phyloP scores from a whole-genome alignment of 1,140 invertebrate genomes.

The Tetramorium alpestre region DNA sequence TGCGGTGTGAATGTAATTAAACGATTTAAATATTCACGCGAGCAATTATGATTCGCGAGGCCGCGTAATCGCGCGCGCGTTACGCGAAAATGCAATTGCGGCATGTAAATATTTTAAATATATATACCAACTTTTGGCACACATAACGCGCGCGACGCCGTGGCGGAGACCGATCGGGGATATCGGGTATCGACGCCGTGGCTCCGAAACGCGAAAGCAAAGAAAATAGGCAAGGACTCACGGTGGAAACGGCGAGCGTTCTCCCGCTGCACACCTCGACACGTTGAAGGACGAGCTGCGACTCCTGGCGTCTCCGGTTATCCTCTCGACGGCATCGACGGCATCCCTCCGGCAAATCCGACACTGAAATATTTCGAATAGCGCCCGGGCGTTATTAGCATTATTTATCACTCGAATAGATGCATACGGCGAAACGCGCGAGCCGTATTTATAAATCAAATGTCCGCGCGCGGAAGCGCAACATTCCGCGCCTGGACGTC shows the following conservation, averaged over 20 bases:
- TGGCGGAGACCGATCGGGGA: neutral
- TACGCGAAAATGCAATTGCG: conserved; percentile 9
- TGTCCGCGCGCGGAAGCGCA: conserved; percentile 44
- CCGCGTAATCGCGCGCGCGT: neutral
- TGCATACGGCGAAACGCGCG: conserved; percentile 11
- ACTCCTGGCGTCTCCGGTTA: conserved; percentile 27
- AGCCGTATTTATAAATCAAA: conserved; percentile 59
- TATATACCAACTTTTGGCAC: neutral
- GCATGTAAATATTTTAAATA: conserved; percentile 30
- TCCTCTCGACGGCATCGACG: neutral
- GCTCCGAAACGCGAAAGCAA: neutral
- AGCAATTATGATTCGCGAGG: conserved; percentile 27
- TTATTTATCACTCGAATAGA: conserved; percentile 56
- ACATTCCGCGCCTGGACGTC: conserved; percentile 6
- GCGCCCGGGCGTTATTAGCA: conserved; percentile 38
- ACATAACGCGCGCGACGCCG: too few species aligned
- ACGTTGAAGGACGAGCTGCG: conserved; percentile 19
- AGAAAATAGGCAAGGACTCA: neutral
- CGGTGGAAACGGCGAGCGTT: too few species aligned
- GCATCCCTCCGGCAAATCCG: conserved; percentile 38
- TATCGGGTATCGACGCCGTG: neutral
- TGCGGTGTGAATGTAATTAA: conserved; percentile 40
- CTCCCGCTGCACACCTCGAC: neutral
- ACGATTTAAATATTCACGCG: conserved; percentile 55
- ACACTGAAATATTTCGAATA: conserved; percentile 58